Percentiles rank a stretch among this genome's conserved stretches.
phyloP scores from a whole-genome alignment of 2,888 invertebrate genomes.

The Eupithecia subumbrata region DNA sequence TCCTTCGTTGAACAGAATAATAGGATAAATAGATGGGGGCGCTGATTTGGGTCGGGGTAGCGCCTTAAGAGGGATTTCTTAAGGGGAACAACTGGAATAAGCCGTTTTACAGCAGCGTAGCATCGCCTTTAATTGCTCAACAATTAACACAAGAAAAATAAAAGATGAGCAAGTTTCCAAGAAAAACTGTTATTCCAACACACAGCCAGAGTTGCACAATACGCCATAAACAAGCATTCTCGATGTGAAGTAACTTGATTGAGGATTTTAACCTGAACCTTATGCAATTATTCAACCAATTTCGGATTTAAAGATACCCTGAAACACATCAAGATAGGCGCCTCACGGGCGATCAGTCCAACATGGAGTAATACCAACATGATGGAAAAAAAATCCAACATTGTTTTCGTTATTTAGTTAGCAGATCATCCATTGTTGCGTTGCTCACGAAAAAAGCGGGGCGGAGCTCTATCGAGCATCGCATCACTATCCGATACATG shows the following conservation, averaged over 20 bases:
- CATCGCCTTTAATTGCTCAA: not conserved
- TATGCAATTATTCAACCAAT: slow-evolving; percentile 30
- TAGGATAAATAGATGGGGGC: no score
- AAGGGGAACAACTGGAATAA: not conserved
- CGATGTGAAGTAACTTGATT: not conserved
- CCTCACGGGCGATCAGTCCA: slow-evolving; percentile 52
- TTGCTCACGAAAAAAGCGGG: slow-evolving; percentile 82
- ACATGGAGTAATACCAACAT: slow-evolving; percentile 56
- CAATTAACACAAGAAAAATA: not conserved
- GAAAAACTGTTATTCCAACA: slow-evolving; percentile 8
- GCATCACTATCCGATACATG: slow-evolving; percentile 80
- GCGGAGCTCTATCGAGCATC: slow-evolving; percentile 80
- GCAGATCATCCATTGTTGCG: slow-evolving; percentile 83
- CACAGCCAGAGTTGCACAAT: slow-evolving; percentile 6
- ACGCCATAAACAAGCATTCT: slow-evolving; percentile 16
- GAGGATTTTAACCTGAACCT: slow-evolving; percentile 1
- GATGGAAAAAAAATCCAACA: slow-evolving; percentile 60
- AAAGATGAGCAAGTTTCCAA: slow-evolving; percentile 6
- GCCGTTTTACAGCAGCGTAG: not conserved
- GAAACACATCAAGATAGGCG: slow-evolving; percentile 30
- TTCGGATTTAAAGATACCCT: slow-evolving; percentile 34
- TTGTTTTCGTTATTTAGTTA: slow-evolving; percentile 81
- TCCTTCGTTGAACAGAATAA: no score
- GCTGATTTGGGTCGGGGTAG: no score
- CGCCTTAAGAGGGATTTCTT: not conserved